Evolutionary conservation across 1,140 invertebrate genomes (phyloP).

Genomic region (Samia ricini): DNA sequence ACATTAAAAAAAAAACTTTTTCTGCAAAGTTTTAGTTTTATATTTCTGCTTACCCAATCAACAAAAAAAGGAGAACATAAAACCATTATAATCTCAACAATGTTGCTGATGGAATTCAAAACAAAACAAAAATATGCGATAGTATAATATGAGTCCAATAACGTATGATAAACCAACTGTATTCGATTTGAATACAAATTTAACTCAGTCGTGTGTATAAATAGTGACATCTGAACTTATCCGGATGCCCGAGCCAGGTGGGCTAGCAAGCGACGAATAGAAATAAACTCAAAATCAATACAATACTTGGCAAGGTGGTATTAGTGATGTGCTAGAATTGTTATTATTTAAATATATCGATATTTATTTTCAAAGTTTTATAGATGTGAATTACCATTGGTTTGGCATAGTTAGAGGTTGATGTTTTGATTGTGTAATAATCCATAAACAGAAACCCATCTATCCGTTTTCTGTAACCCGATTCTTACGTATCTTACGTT

Average conservation of each 20-base stretch:
- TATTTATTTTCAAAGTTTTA: too few species aligned
- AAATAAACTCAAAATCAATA: conserved; percentile 68
- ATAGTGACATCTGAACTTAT: conserved; percentile 28
- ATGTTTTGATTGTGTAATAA: too few species aligned
- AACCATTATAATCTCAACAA: too few species aligned
- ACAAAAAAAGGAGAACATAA: too few species aligned
- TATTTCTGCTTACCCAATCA: too few species aligned
- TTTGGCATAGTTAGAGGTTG: too few species aligned
- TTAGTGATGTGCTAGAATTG: conserved; percentile 20
- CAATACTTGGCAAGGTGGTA: conserved; percentile 45
- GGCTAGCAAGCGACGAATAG: conserved; percentile 35
- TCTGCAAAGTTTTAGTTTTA: too few species aligned
- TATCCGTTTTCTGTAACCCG: too few species aligned
- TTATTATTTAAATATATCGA: conserved; percentile 22
- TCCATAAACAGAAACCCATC: too few species aligned
- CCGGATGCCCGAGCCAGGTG: conserved; percentile 42
- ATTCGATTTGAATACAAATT: background rate
- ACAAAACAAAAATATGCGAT: background rate
- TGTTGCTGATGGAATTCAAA: background rate
- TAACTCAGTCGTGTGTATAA: background rate
- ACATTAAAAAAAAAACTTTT: too few species aligned
- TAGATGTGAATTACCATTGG: too few species aligned
- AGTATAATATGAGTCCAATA: background rate
- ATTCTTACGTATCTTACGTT: too few species aligned
- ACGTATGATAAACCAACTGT: background rate